Base-by-base conservation (phyloP, 2,113 vertebrate species). In the Oryzias celebensis region DNA sequence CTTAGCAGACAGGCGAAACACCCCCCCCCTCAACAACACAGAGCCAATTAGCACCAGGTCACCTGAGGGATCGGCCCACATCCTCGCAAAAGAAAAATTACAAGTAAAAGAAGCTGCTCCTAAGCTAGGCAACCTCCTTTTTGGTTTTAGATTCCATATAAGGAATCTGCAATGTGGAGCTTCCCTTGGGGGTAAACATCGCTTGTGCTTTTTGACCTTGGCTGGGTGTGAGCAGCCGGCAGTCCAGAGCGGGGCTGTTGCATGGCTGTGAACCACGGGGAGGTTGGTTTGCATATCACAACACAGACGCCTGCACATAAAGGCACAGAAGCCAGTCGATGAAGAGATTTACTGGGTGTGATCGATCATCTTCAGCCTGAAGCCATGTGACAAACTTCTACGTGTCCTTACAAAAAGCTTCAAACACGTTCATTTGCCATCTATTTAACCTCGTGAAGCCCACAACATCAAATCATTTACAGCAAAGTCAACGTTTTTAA, bases 1-100 rank as follows among this genome's bases (percentile, higher is more conserved):
- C 77, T 52, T 7, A 60, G 77, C 58, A 78, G 78, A 85, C 71
- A 75, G 58, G 71, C 63, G 57, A 14, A 52, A 65, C 75, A 78
- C 66, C 78, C 63, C 51, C 63, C 51, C 55, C 60, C 59, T 62
- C 85, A 84, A 77, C 85, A 77, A 67, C 52, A 28, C 51, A 89
- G 74, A 87, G 77, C 81, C 85, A 89, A 89, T 91, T 91, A 91
- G 78, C 81, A 81, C 56, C 63, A 69, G 71, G 77, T 86, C 86
- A 88, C 81, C 71, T 47, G 17, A 20, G 76, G 75, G 86, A 72
- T 24, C 13, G 61, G 55, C 65, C 53, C 72, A 64, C 50, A 52
- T 68, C 60, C 75, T 63, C 77, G 48, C 71, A 66, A 8, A 15
- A 58, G 45, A 59, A 41, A 55, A 80, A 85, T 83, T 82, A 86